Percentiles rank a stretch among this genome's conserved stretches.
Evolutionary conservation across 2,113 vertebrate genomes (phyloP).

Genomic region (Talpa occidentalis): DNA sequence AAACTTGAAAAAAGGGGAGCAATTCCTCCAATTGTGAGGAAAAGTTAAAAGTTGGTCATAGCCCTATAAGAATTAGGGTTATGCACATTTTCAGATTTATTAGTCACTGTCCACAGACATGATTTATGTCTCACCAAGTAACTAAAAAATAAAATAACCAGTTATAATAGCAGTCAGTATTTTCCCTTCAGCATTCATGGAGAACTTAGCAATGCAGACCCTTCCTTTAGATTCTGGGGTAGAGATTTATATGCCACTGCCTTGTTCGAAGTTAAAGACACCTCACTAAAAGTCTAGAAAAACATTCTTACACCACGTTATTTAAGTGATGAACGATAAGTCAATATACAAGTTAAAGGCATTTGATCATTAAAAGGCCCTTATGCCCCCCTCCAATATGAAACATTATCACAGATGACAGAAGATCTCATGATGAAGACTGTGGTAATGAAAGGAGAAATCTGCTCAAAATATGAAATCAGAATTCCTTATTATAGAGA

Average conservation of each 20-base stretch:
- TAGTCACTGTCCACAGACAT: conserved; percentile 25
- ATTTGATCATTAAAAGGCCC: not conserved
- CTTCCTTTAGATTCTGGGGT: conserved; percentile 13
- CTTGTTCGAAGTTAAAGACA: not conserved
- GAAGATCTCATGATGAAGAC: too few relatives aligned
- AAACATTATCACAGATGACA: too few relatives aligned
- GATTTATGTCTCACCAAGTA: not conserved
- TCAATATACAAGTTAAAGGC: not conserved
- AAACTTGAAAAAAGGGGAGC: not conserved
- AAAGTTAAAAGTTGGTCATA: not conserved
- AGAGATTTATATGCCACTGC: conserved; percentile 8
- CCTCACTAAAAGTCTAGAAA: not conserved
- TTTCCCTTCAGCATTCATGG: not conserved
- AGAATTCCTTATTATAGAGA: too few relatives aligned
- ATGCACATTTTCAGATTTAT: not conserved
- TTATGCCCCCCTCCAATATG: not conserved
- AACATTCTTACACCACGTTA: not conserved
- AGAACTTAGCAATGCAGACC: not conserved
- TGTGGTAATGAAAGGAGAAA: too few relatives aligned
- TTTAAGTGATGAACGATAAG: not conserved
- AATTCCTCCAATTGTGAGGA: not conserved
- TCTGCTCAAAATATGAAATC: too few relatives aligned
- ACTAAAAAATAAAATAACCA: conserved; percentile 37
- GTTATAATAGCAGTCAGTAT: not conserved
- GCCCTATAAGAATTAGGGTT: not conserved